Percentiles rank a stretch among this genome's conserved stretches.
phyloP scores from a whole-genome alignment of 2,797 vertebrate species.

The Bradypus variegatus region DNA sequence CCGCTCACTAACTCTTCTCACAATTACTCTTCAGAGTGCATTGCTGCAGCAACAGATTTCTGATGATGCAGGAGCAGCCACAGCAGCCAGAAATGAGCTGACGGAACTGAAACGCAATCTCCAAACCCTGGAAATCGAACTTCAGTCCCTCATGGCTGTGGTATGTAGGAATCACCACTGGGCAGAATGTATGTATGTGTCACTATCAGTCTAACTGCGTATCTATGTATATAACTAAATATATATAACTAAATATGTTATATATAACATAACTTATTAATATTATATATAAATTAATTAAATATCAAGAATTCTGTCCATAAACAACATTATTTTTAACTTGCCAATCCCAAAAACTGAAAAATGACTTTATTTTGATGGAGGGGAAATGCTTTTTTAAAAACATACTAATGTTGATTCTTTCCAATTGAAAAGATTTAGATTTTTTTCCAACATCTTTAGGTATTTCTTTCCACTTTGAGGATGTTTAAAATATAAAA shows the following conservation, averaged over 20 bases:
- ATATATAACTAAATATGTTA: not conserved
- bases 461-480: not conserved
- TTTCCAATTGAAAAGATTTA: not conserved
- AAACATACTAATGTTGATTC: not conserved
- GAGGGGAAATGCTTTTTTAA: not conserved
- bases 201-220: not conserved
- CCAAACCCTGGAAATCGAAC: conserved; percentile 72
- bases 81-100: conserved; percentile 62
- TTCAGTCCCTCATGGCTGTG: conserved; percentile 69
- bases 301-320: not conserved
- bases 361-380: not conserved
- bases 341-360: not conserved
- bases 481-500: not conserved
- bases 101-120: conserved; percentile 66
- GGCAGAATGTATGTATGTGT: not conserved
- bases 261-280: not conserved
- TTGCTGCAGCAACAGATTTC: conserved; percentile 65
- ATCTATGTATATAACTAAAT: not conserved
- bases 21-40: conserved; percentile 58
- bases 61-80: conserved; percentile 44
- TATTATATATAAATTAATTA: not conserved
- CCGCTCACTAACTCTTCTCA: not conserved
- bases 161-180: conserved; percentile 48
- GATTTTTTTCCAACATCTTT: too few species aligned
- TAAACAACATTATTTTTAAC: not conserved